These are phyloP conservation scores for Cervus canadensis DNA, from an alignment of 2,113 vertebrate species.

Conservation along the genomic window DNA sequence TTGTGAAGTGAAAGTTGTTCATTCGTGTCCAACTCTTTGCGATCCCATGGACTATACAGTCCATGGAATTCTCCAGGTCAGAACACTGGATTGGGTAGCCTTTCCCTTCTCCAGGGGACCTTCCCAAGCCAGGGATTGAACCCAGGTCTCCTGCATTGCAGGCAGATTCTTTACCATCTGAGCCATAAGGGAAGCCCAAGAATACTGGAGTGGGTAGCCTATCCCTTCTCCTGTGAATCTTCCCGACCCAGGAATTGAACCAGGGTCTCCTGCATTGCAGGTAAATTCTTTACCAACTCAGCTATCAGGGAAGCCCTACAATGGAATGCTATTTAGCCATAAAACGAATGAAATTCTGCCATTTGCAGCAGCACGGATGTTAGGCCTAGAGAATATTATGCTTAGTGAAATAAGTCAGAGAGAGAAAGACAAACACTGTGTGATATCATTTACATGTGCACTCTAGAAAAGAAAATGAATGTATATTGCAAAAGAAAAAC, in stretches of 20 bases:
- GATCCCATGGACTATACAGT: not conserved
- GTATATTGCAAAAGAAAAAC: not conserved
- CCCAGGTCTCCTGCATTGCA: not conserved
- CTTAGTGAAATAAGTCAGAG: not conserved
- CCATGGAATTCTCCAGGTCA: not conserved
- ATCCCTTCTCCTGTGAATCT: not conserved
- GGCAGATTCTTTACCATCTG: not conserved
- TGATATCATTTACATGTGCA: not conserved
- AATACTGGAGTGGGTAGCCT: not conserved
- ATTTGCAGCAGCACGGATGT: not conserved
- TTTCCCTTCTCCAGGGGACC: not conserved
- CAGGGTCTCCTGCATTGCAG: not conserved
- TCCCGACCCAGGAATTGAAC: accelerated
- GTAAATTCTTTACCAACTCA: not conserved
- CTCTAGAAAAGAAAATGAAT: not conserved
- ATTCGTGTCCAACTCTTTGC: not conserved
- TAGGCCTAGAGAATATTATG: not conserved
- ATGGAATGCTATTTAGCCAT: not conserved
- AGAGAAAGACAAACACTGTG: not conserved
- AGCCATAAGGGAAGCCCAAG: not conserved
- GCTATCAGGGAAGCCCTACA: not conserved
- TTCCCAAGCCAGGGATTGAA: not conserved
- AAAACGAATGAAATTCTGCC: not conserved
- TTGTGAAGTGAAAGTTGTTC: not conserved
- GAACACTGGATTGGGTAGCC: not conserved